Percentiles rank a stretch among this genome's conserved stretches.
Conservation (phyloP, 2,797 vertebrate genomes). For the Smutsia temminckii region DNA sequence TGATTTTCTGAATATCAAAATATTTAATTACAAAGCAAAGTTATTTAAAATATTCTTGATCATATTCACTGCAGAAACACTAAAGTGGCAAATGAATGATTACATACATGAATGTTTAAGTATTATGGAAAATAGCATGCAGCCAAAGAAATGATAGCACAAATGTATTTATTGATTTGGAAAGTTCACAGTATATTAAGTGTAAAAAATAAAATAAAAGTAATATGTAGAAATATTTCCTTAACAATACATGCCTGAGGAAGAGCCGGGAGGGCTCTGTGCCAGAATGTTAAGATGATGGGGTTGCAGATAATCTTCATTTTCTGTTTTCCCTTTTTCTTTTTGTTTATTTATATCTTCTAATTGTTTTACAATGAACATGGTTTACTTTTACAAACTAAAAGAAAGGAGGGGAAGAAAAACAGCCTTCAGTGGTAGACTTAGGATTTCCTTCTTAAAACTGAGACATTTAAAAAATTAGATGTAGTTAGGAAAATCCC, state of each 20-base stretch:
- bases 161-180: neutral
- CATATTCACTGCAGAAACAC: neutral
- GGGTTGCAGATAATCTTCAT: neutral
- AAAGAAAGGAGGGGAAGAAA: neutral
- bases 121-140: neutral
- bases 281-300: neutral
- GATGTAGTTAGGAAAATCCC: neutral
- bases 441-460: slow-evolving; percentile 37
- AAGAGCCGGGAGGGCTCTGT: neutral
- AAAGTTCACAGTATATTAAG: neutral
- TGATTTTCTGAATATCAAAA: slow-evolving; percentile 33
- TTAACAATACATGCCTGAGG: neutral
- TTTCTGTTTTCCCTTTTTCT: slow-evolving; percentile 15
- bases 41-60: slow-evolving; percentile 28
- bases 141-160: neutral
- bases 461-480: slow-evolving; percentile 11
- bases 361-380: neutral
- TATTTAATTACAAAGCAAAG: slow-evolving; percentile 28
- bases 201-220: neutral
- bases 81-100: slow-evolving; percentile 20
- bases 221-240: neutral
- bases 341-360: neutral
- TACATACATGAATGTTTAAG: neutral
- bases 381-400: too few species aligned
- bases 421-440: neutral